These are phyloP conservation scores for Tenrec ecaudatus DNA, from an alignment of 2,113 vertebrate genomes.

Conservation along the genomic window DNA sequence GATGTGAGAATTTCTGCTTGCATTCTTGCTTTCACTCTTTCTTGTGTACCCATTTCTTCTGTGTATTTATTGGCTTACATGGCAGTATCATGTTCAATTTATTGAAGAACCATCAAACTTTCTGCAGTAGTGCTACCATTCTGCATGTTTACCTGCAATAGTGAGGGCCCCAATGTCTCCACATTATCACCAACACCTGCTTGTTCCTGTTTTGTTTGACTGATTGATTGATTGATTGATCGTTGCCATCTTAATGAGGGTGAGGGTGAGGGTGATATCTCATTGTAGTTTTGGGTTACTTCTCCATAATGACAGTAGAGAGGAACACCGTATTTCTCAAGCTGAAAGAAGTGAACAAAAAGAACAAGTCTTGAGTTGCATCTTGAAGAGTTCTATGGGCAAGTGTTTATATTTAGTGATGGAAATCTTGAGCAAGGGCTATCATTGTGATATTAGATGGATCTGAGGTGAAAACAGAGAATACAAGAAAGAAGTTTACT, in stretches of 20 bases:
- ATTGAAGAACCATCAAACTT: not conserved
- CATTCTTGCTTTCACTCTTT: not conserved
- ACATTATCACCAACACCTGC: not conserved
- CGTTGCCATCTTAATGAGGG: not conserved
- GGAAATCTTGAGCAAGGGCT: too few relatives aligned
- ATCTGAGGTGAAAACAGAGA: too few relatives aligned
- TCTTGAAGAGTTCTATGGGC: too few relatives aligned
- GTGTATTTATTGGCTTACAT: not conserved
- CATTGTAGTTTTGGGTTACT: not conserved
- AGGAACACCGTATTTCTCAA: not conserved
- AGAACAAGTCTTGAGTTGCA: too few relatives aligned
- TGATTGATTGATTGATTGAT: not conserved
- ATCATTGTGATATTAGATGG: too few relatives aligned
- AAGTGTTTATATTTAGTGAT: too few relatives aligned
- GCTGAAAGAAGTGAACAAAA: too few relatives aligned
- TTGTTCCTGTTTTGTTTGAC: not conserved
- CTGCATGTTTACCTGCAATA: not conserved
- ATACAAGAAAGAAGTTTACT: too few relatives aligned
- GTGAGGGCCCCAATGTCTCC: not conserved
- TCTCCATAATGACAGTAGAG: too few relatives aligned
- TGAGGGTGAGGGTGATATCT: not conserved
- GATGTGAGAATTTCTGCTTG: too few relatives aligned
- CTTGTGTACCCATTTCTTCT: not conserved
- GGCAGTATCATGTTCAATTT: not conserved
- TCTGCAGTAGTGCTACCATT: not conserved